Evolutionary conservation across 2,888 invertebrate species (phyloP).

Genomic region (Cremastinae sp.): DNA sequence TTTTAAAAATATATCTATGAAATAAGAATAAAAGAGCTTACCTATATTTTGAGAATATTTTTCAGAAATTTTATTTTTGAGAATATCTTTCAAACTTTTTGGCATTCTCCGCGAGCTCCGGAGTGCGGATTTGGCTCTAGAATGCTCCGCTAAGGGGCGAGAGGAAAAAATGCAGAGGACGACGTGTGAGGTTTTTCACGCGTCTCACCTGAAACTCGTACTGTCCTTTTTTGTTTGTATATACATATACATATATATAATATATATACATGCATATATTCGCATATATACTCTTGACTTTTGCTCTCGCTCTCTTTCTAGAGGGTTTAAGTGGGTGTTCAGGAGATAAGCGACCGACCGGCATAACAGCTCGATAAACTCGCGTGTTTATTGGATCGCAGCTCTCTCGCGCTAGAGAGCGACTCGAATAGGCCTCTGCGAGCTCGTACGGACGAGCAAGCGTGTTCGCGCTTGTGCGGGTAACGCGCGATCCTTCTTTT

Average conservation of each 20-base stretch:
- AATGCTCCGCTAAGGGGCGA: constrained; percentile 11
- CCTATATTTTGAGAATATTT: too few species aligned
- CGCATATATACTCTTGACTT: too few species aligned
- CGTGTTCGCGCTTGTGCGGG: not conserved
- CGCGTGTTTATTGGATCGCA: constrained; percentile 77
- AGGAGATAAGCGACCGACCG: constrained; percentile 76
- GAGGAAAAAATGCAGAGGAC: constrained; percentile 51
- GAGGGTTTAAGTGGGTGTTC: constrained; percentile 79
- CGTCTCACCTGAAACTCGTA: constrained; percentile 59
- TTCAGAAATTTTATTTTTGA: too few species aligned
- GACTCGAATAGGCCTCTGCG: constrained; percentile 1
- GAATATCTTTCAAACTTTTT: too few species aligned
- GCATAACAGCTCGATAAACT: constrained; percentile 78
- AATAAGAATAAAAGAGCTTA: too few species aligned
- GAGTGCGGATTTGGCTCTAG: constrained; percentile 3
- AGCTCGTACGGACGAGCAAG: too few species aligned
- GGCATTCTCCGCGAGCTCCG: too few species aligned
- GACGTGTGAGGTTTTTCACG: constrained; percentile 77
- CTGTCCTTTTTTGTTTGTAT: constrained; percentile 3
- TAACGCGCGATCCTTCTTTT: constrained; percentile 20
- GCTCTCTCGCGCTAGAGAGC: constrained; percentile 51
- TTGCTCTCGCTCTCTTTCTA: constrained; percentile 43
- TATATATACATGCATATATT: too few species aligned
- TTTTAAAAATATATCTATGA: too few species aligned
- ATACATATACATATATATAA: too few species aligned